These are phyloP conservation scores for Linnaemya vulpina DNA, from an alignment of 2,888 invertebrate species.

Conservation along the genomic window DNA sequence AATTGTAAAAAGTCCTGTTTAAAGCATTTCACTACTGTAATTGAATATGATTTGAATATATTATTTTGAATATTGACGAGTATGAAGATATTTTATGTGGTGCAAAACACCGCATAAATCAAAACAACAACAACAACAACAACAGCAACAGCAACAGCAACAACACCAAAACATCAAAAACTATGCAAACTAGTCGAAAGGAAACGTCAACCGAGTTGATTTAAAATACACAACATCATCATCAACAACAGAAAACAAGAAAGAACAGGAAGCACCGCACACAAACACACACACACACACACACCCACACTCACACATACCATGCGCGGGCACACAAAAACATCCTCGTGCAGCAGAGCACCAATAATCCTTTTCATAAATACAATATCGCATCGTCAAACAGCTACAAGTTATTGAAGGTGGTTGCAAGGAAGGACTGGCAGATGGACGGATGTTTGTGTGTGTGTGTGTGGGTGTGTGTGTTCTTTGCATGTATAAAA, in stretches of 20 bases:
- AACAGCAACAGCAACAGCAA: constrained; percentile 43
- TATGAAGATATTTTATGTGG: constrained; percentile 19
- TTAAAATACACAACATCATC: constrained; percentile 63
- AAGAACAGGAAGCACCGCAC: constrained; percentile 77
- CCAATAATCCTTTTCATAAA: constrained; percentile 82
- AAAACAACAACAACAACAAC: constrained; percentile 29
- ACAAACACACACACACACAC: neutral
- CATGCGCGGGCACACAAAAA: neutral
- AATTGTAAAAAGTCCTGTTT: neutral
- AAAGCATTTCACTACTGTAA: neutral
- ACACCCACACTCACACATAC: constrained; percentile 8
- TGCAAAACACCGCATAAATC: constrained; percentile 39
- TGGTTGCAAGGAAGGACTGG: neutral
- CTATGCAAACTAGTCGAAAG: constrained; percentile 61
- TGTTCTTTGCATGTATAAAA: neutral
- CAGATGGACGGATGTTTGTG: constrained; percentile 19
- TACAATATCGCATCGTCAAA: constrained; percentile 80
- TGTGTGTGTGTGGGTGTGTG: constrained; percentile 20
- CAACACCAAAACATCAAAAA: constrained; percentile 35
- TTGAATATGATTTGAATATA: neutral
- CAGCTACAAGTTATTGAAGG: constrained; percentile 36
- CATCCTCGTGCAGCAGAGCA: constrained; percentile 76
- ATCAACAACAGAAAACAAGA: constrained; percentile 55
- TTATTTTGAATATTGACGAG: neutral
- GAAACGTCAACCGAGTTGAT: constrained; percentile 66